phyloP scores from a whole-genome alignment of 2,113 vertebrate species.

The Protobothrops flavoviridis region DNA sequence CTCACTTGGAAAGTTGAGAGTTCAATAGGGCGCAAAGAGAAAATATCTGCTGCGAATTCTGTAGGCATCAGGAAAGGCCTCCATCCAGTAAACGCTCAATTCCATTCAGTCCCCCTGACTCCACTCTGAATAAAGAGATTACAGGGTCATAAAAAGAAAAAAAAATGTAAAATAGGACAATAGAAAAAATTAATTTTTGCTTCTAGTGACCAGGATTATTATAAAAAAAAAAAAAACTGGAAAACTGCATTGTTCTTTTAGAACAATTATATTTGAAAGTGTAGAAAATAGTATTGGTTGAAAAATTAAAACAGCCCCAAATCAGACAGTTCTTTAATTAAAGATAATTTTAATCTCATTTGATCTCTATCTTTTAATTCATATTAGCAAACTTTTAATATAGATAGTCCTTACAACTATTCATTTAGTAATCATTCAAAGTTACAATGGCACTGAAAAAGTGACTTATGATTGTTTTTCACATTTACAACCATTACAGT shows the following conservation, averaged over 20 bases:
- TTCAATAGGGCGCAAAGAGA: not conserved
- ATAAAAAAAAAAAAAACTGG: not conserved
- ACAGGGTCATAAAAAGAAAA: not conserved
- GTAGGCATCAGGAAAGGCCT: not conserved
- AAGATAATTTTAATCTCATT: not conserved
- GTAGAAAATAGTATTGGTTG: not conserved
- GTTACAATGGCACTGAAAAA: no score
- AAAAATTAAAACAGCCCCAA: not conserved
- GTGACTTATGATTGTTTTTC: no score
- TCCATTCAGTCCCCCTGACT: not conserved
- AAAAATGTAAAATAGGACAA: not conserved
- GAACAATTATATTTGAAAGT: not conserved
- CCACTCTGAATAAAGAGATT: not conserved
- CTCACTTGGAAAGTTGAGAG: not conserved
- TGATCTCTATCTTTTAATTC: not conserved
- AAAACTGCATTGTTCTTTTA: not conserved
- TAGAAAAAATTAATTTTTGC: not conserved
- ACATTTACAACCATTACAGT: no score
- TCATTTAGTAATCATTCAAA: no score
- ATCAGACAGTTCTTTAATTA: not conserved
- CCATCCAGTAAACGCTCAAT: not conserved
- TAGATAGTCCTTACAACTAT: not conserved
- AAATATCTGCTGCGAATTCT: not conserved
- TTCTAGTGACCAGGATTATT: not conserved
- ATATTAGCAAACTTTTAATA: not conserved